Percentiles rank a stretch among this genome's conserved stretches.
These are phyloP conservation scores for Irena cyanogastra DNA, from an alignment of 2,113 vertebrate genomes.

Conservation along the genomic window DNA sequence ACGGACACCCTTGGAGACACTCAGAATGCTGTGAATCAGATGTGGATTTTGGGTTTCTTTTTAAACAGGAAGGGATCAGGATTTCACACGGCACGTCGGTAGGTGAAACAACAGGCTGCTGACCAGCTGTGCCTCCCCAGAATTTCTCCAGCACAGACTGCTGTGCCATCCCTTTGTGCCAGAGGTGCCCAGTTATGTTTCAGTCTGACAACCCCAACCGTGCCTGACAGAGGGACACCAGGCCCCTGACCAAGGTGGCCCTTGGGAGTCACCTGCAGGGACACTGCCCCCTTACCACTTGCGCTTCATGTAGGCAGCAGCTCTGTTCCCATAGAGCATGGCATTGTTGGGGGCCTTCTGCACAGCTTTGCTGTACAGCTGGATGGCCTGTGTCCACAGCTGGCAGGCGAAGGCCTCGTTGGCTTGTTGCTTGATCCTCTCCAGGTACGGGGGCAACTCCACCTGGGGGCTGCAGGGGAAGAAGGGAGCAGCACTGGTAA, in stretches of 20 bases:
- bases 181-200: not conserved
- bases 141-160: not conserved
- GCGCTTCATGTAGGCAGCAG: conserved; percentile 98
- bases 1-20: not conserved
- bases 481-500: not conserved
- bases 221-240: accelerated
- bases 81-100: not conserved
- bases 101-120: not conserved
- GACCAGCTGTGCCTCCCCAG: not conserved
- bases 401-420: conserved; percentile 96
- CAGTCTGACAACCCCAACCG: not conserved
- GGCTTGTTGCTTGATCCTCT: conserved; percentile 92
- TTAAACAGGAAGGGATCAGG: not conserved
- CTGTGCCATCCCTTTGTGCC: not conserved
- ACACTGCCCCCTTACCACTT: conserved; percentile 82
- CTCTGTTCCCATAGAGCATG: conserved; percentile 96
- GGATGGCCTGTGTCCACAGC: conserved; percentile 97
- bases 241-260: not conserved
- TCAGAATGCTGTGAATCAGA: not conserved
- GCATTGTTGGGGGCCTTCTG: conserved; percentile 86
- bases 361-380: conserved; percentile 95
- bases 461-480: conserved; percentile 71
- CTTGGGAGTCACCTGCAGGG: not conserved
- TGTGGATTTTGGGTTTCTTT: not conserved
- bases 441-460: conserved; percentile 89